Base-by-base conservation (phyloP, 2,888 invertebrate genomes). In the Salticus scenicus region DNA sequence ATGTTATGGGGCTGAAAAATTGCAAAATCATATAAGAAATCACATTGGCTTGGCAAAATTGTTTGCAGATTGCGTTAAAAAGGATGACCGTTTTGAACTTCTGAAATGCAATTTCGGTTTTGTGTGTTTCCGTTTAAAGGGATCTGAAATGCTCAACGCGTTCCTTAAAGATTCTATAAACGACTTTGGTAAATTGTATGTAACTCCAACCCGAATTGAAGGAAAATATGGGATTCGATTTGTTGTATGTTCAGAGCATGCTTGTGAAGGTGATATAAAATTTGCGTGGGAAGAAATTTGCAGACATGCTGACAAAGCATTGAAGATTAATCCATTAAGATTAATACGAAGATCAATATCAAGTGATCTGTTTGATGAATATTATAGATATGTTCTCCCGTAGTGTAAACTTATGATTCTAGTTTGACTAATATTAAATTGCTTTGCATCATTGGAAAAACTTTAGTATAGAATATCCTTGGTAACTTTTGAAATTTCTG, bases 151-250 rank as follows among this genome's bases (percentile, higher is more conserved):
- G 10, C 20, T 73, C 8, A 96, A 66, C 37, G 31, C 42, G 12
- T 66, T 14, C 14, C 27, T 80, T 2, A 28, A 73, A 8, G 4
- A 14, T 8, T 27, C 33, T 20, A 42, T 80, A 17, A 73, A 47
- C 14, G 41, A 31, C 98, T 98, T 73, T 2, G 64, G 73, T 24
- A 31, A 30, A 27, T 7, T 80, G 2, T 30, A 64, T 28, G n/a
- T 80, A 47, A 98, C 98, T 10, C 98, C 98, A 0, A 96, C 98
- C 0, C 94, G 94, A 63, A 95, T 98, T 20, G 95, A 96, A 90
- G 97, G 97, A 69, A 94, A 94, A 89, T 98, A 95, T 91, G 96
- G 97, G 73, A 97, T 98, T 89, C 93, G 98, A 81, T 99, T 99
- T 92, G 98, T 98, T 90, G 96, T 97, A 0, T 96, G 97, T 63